Base-by-base conservation (phyloP, 2,888 invertebrate species). In the Netelia melanura region DNA sequence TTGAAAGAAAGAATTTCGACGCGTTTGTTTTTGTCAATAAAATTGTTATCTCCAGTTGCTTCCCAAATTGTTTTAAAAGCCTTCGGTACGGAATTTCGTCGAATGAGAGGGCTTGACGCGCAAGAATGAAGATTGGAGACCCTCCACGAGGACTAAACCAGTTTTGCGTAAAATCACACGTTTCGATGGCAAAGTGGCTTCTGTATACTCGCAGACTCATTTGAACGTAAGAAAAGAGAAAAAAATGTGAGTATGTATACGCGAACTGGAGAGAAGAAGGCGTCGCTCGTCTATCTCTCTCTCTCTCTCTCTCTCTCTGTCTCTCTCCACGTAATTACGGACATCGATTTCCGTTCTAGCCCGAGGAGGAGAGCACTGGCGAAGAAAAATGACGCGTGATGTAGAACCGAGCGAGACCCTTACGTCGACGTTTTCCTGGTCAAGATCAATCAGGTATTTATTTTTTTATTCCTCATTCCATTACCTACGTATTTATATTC, bases 291-390 rank as follows among this genome's bases (percentile, higher is more conserved):
- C 72, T 82, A 25, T 21, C 58, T 43, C 58, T 61, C 72, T 82
- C 44, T 82, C 44, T 21, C 58, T 43, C 58, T 61, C 64, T n/a
- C 72, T 77, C 44, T 21, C 48, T 43, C 58, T 61, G 52, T 80
- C 81, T 86, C 88, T 88, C 89, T 89, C 88, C 87, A 88, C 90
- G 88, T 91, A 90, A 91, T 91, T 90, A 91, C 89, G 85, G 86
- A 87, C 89, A 90, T 91, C 89, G 90, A 91, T 91, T 90, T 90
- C 88, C 87, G 86, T 81, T 82, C 75, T 75, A 48, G 75, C 70
- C n/a, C 79, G 17, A 17, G 17, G 62, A 67, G 62, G 44, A 65
- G 48, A 21, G 52, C 38, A 56, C 6, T 1, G 43, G 38, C 52
- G 52, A 44, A 70, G 62, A 75, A 68, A 75, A 79, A 80, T 62